Conservation (phyloP, 1,140 invertebrate species). For the Drosophila biarmipes region DNA sequence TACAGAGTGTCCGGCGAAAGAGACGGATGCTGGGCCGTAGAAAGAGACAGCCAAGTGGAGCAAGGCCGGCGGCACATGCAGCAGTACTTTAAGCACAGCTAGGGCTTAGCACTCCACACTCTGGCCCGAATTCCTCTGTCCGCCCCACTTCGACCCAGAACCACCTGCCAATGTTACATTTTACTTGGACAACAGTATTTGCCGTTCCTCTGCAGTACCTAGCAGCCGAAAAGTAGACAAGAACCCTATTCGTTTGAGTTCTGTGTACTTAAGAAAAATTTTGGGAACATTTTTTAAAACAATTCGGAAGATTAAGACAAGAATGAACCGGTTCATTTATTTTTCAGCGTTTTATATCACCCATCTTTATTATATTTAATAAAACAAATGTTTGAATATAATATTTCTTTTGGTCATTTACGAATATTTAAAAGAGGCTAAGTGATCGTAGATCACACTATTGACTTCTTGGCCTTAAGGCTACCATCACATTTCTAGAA, state of each 20-base stretch:
- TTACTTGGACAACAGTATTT: conserved; percentile 26
- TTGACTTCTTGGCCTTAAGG: too few relatives aligned
- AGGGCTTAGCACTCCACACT: conserved; percentile 42
- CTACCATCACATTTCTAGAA: too few relatives aligned
- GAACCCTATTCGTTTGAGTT: not conserved
- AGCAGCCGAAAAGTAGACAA: not conserved
- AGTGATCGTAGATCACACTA: too few relatives aligned
- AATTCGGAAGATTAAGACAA: too few relatives aligned
- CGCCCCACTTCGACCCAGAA: conserved; percentile 6
- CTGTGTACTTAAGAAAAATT: too few relatives aligned
- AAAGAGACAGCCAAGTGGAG: conserved; percentile 5
- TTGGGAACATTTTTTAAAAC: too few relatives aligned
- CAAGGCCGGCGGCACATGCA: conserved; percentile 27
- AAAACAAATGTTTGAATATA: too few relatives aligned
- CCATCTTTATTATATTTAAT: too few relatives aligned
- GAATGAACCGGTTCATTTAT: too few relatives aligned
- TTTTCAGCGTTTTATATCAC: too few relatives aligned
- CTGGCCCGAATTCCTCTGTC: not conserved
- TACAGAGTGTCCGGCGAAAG: conserved; percentile 25
- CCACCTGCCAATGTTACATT: conserved; percentile 48
- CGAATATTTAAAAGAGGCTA: too few relatives aligned
- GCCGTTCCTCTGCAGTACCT: conserved; percentile 29
- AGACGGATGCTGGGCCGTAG: not conserved
- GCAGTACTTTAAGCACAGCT: conserved; percentile 61
- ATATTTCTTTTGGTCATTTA: too few relatives aligned